phyloP scores from a whole-genome alignment of 2,888 invertebrate species.

The Drosophila neonasuta region DNA sequence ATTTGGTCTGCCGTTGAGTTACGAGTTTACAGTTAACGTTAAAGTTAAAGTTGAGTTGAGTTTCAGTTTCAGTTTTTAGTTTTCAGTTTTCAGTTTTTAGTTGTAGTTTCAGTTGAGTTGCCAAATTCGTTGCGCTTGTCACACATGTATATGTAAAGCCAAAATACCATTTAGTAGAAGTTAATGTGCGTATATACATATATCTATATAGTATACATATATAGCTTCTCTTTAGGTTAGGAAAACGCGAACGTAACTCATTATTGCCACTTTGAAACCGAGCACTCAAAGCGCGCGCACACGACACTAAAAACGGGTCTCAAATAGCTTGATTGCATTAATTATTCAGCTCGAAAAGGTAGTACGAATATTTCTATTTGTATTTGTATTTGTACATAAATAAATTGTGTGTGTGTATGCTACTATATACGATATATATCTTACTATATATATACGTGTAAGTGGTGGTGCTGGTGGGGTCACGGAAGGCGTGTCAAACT shows the following conservation, averaged over 20 bases:
- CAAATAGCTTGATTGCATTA: slow-evolving; percentile 76
- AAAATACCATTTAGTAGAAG: slow-evolving; percentile 9
- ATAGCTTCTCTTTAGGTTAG: slow-evolving; percentile 7
- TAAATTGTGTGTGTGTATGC: slow-evolving; percentile 17
- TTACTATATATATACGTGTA: slow-evolving; percentile 11
- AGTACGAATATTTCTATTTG: slow-evolving; percentile 21
- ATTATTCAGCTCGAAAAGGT: slow-evolving; percentile 66
- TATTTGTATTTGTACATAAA: slow-evolving; percentile 1
- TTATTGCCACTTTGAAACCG: slow-evolving; percentile 61
- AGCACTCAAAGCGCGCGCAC: slow-evolving; percentile 40
- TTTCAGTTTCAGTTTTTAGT: slow-evolving; percentile 20
- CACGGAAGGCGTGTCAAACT: slow-evolving; percentile 59
- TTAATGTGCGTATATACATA: slow-evolving; percentile 3
- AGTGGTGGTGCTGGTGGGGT: slow-evolving; percentile 47
- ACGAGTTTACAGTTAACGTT: slow-evolving; percentile 20
- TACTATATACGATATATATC: slow-evolving; percentile 1
- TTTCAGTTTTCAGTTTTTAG: slow-evolving; percentile 7
- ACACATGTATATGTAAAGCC: slow-evolving; percentile 11
- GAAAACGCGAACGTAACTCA: slow-evolving; percentile 28
- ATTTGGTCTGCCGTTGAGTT: slow-evolving; percentile 53
- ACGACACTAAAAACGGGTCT: slow-evolving; percentile 49
- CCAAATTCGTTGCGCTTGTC: slow-evolving; percentile 32
- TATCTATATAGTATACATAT: slow-evolving; percentile 4
- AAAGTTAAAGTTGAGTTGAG: slow-evolving; percentile 25
- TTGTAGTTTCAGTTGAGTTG: slow-evolving; percentile 28